Evolutionary conservation across 2,797 vertebrate species (phyloP).

Genomic region (Pampus argenteus): DNA sequence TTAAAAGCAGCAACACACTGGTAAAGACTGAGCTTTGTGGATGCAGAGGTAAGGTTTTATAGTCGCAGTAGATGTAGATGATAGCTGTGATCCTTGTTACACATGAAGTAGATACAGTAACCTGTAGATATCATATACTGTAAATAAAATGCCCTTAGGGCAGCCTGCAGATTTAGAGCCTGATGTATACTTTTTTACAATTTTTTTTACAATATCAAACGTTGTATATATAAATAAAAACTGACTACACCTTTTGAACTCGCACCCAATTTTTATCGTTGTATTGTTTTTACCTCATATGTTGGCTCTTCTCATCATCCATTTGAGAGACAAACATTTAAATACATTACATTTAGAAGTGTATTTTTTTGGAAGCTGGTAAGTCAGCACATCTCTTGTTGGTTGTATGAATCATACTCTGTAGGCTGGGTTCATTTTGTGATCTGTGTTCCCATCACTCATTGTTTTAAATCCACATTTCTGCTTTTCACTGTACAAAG

Average conservation of each 20-base stretch:
- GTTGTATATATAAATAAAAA: background rate
- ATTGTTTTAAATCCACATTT: conserved; percentile 1
- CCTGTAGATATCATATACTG: conserved; percentile 19
- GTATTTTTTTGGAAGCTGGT: background rate
- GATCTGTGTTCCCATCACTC: background rate
- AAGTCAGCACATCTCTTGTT: conserved; percentile 15
- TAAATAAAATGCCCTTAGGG: conserved; percentile 4
- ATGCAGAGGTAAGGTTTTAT: conserved; percentile 68
- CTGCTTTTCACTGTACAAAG: background rate
- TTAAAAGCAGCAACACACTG: conserved; percentile 64
- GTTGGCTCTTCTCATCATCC: background rate
- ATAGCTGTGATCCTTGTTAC: conserved; percentile 34
- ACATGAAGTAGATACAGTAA: conserved; percentile 25
- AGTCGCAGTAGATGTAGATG: conserved; percentile 35
- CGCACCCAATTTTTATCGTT: too few species aligned
- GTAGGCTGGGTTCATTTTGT: conserved; percentile 21
- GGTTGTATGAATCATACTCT: conserved; percentile 22
- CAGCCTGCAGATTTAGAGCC: background rate
- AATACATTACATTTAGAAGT: background rate
- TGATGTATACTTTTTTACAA: too few species aligned
- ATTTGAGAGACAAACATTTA: background rate
- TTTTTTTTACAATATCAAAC: background rate
- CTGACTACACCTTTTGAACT: background rate
- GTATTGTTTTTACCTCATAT: too few species aligned
- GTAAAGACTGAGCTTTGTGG: conserved; percentile 57